Evolutionary conservation across 1,140 invertebrate genomes (phyloP).

Genomic region (Dermatophagoides farinae): DNA sequence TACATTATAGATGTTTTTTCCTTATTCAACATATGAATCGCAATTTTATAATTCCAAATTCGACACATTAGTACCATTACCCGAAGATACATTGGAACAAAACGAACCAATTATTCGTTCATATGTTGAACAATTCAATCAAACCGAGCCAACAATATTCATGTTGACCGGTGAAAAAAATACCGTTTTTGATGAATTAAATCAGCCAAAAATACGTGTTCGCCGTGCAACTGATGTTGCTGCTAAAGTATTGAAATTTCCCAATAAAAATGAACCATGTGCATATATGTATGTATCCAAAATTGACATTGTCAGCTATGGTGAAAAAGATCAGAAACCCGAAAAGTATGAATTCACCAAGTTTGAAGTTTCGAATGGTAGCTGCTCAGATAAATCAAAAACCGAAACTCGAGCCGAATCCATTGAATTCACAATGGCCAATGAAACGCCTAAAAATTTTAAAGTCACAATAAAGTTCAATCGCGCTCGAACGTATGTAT

Average conservation of each 20-base stretch:
- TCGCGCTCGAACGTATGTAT: too few relatives aligned
- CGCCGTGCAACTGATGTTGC: background rate
- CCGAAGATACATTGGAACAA: background rate
- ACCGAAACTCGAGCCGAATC: too few relatives aligned
- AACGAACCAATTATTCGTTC: background rate
- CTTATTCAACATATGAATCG: background rate
- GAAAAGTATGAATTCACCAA: too few relatives aligned
- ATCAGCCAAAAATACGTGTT: background rate
- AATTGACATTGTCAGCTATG: too few relatives aligned
- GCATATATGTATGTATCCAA: background rate
- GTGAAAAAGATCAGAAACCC: too few relatives aligned
- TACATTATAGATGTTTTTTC: too few relatives aligned
- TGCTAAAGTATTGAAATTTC: background rate
- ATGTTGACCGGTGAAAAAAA: background rate
- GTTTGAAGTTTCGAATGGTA: too few relatives aligned
- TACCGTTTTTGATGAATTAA: background rate
- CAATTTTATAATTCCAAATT: too few relatives aligned
- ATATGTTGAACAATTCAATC: background rate
- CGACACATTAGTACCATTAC: background rate
- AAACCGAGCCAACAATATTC: background rate
- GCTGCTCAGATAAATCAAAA: too few relatives aligned
- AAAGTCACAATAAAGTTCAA: too few relatives aligned
- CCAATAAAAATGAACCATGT: background rate
- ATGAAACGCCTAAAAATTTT: too few relatives aligned
- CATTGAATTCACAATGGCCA: too few relatives aligned